A percentile compares a stretch with the other conserved stretches of the same genome.
These are phyloP conservation scores for Urocyon cinereoargenteus DNA, from an alignment of 2,797 vertebrate species.

Conservation along the genomic window DNA sequence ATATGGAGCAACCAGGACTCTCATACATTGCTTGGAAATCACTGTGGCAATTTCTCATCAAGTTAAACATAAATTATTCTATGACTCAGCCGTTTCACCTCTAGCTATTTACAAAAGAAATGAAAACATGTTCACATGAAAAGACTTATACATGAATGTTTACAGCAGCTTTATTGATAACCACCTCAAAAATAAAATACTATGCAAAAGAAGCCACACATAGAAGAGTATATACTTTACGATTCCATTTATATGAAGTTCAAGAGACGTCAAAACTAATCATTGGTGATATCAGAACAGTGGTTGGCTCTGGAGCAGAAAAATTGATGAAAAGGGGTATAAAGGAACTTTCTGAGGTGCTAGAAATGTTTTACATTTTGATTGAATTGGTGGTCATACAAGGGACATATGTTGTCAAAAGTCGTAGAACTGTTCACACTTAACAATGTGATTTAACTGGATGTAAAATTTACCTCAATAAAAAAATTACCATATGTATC, in stretches of 20 bases:
- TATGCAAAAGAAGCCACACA: neutral
- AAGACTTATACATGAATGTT: neutral
- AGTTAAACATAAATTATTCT: neutral
- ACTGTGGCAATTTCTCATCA: neutral
- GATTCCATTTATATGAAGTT: neutral
- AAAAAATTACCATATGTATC: neutral
- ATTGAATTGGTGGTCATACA: neutral
- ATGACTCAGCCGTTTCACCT: neutral
- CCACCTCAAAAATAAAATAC: neutral
- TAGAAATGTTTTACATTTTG: neutral
- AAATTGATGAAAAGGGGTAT: neutral
- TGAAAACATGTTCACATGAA: neutral
- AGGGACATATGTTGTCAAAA: neutral
- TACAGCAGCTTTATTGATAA: neutral
- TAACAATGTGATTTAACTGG: neutral
- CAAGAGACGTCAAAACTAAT: neutral
- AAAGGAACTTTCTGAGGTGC: neutral
- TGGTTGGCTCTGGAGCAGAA: neutral
- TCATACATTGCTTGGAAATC: neutral
- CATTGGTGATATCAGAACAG: neutral
- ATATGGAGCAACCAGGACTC: neutral
- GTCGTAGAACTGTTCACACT: neutral
- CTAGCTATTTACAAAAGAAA: neutral
- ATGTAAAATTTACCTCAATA: neutral
- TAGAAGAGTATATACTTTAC: neutral